Conservation (phyloP, 2,113 vertebrate genomes). For the Epinephelus cyanopodus region DNA sequence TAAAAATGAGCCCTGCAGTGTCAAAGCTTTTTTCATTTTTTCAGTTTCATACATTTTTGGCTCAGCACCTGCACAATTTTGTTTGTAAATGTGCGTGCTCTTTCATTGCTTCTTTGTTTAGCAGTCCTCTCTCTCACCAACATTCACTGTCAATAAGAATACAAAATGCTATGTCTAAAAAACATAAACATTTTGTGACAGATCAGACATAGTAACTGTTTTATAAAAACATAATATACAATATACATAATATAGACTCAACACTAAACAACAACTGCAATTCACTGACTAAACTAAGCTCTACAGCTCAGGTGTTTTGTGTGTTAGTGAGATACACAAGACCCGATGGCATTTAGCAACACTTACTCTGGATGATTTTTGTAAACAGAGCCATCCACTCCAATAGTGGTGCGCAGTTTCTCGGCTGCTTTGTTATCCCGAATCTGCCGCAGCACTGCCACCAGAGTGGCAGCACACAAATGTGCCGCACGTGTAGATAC, state of each 20-base stretch:
- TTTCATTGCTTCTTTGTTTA: no score
- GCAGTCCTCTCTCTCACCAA: no score
- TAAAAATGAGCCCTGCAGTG: no score
- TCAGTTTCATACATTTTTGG: no score
- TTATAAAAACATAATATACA: neutral
- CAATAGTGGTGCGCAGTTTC: constrained; percentile 90
- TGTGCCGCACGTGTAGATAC: constrained; percentile 93
- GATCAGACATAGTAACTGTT: neutral
- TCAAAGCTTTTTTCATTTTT: no score
- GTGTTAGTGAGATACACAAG: neutral
- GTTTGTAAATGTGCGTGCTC: no score
- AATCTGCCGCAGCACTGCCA: constrained; percentile 90
- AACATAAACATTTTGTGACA: neutral
- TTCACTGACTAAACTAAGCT: no score
- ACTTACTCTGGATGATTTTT: constrained; percentile 97
- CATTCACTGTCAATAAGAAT: neutral
- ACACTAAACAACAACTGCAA: no score
- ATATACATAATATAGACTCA: no score
- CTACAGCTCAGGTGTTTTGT: neutral
- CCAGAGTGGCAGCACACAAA: constrained; percentile 91
- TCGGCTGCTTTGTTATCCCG: constrained; percentile 94
- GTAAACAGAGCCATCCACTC: constrained; percentile 95
- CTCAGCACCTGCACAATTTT: no score
- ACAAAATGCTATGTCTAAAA: neutral
- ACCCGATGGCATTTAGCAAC: neutral